These are phyloP conservation scores for Synanthedon formicaeformis DNA, from an alignment of 2,888 invertebrate species.

Conservation along the genomic window DNA sequence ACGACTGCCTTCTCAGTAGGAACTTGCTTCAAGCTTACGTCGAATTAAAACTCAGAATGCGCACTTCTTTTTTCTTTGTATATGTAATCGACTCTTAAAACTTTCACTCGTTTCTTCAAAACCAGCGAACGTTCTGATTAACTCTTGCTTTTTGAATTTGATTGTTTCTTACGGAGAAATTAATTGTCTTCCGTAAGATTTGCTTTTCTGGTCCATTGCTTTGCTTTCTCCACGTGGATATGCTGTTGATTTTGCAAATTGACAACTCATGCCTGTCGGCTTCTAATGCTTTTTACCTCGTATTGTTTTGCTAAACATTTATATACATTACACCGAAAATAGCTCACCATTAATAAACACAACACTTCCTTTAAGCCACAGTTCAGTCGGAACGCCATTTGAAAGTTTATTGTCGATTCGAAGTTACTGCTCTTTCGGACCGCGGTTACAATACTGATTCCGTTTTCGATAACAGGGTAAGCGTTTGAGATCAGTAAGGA, in stretches of 20 bases:
- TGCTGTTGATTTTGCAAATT: conserved; percentile 11
- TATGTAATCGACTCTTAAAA: conserved; percentile 23
- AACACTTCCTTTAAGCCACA: conserved; percentile 20
- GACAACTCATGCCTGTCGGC: neutral
- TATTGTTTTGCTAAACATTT: neutral
- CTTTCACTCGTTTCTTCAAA: conserved; percentile 49
- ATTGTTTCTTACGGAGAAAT: conserved; percentile 25
- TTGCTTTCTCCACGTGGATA: conserved; percentile 22
- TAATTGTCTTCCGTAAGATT: conserved; percentile 17
- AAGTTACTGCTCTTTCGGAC: conserved; percentile 31
- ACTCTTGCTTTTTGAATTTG: conserved; percentile 31
- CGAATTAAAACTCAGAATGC: conserved; percentile 1
- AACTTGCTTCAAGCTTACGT: conserved; percentile 8
- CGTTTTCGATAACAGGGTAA: conserved; percentile 31
- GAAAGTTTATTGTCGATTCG: conserved; percentile 18
- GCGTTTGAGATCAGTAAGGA: conserved; percentile 32
- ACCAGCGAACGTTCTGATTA: conserved; percentile 36
- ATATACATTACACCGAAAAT: conserved; percentile 1
- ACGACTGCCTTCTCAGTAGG: conserved; percentile 23
- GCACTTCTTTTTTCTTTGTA: conserved; percentile 22
- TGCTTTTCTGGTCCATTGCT: conserved; percentile 12
- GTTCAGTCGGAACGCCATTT: conserved; percentile 21
- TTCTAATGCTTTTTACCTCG: neutral
- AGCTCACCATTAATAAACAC: conserved; percentile 26
- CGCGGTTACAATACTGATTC: conserved; percentile 37